Evolutionary conservation across 2,888 invertebrate species (phyloP).

Genomic region (Elgonia sp.): DNA sequence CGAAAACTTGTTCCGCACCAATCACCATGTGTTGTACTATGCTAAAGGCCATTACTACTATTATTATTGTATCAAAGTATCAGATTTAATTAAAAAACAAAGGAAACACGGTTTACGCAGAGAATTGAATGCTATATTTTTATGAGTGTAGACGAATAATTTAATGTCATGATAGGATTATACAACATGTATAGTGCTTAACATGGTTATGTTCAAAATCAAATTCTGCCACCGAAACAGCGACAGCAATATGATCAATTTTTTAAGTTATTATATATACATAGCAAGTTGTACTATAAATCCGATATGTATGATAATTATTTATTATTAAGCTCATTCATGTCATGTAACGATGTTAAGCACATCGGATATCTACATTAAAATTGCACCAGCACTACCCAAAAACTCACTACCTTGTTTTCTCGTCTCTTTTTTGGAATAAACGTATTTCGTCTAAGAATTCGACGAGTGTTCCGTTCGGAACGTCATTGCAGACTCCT

Average conservation of each 20-base stretch:
- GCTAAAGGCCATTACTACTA: conserved; percentile 79
- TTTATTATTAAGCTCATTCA: too few relatives aligned
- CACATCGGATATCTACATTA: conserved; percentile 49
- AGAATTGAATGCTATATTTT: conserved; percentile 70
- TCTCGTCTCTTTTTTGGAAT: conserved; percentile 65
- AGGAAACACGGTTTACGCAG: conserved; percentile 63
- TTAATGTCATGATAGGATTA: conserved; percentile 42
- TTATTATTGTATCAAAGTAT: conserved; percentile 76
- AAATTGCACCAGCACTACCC: conserved; percentile 53
- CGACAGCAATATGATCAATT: too few relatives aligned
- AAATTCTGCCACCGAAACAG: not conserved
- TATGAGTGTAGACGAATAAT: conserved; percentile 61
- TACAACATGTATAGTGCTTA: conserved; percentile 50
- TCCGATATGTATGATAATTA: too few relatives aligned
- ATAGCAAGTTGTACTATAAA: too few relatives aligned
- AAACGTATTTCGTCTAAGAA: conserved; percentile 68
- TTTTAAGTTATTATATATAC: too few relatives aligned
- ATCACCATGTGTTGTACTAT: conserved; percentile 71
- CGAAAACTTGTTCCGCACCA: conserved; percentile 52
- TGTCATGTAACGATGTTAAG: conserved; percentile 56
- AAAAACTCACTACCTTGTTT: conserved; percentile 64
- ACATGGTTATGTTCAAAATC: conserved; percentile 27
- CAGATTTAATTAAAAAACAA: conserved; percentile 56
- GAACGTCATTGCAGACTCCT: conserved; percentile 31
- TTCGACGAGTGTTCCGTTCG: conserved; percentile 39